Evolutionary conservation across 1,140 invertebrate genomes (phyloP), one percentile per base, ranked within the genome.

Genomic region (Scylla paramamosain): DNA sequence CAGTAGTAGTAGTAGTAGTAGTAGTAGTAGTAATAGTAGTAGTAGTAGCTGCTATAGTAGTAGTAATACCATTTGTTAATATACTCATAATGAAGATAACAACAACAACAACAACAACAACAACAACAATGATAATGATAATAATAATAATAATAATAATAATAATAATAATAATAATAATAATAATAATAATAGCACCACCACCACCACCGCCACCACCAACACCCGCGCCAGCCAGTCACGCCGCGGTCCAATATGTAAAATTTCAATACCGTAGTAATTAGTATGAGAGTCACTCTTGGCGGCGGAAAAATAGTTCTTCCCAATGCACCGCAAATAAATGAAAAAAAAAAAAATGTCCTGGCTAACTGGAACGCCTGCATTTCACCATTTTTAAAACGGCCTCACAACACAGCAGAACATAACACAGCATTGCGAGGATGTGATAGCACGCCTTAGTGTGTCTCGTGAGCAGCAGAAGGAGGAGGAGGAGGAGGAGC

Each of bases 1-100:
- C n/a, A n/a, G 67, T 77, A n/a, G 67, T 77, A n/a, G 67, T 77
- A n/a, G 67, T 77, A 77, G 67, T 77, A 77, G 67, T 77, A 77
- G 67, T 77, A 77, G 67, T 77, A 77, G 67, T 77, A 77, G 67
- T 77, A 77, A 20, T 77, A 77, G 67, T 77, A 77, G 67, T 77
- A 77, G 67, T 77, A 77, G 67, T 77, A 77, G 67, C n/a, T 16
- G 67, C n/a, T 16, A 8, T 77, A 77, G 67, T 77, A 77, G 67
- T 77, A 77, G 67, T 77, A 77, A 20, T 77, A 77, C 1, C 20
- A n/a, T 25, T 77, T 0, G 8, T 3, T 20, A 77, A 20, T 20
- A 77, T n/a, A 77, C 12, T n/a, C 1, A n/a, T 77, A 77, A 7
- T n/a, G 20, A 7, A 16, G 20, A 7, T n/a, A 77, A 7, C 20